Percentiles rank a stretch among this genome's conserved stretches.
These are phyloP conservation scores for Mesorhabditis sp. DNA, from an alignment of 2,888 invertebrate species.

Conservation along the genomic window DNA sequence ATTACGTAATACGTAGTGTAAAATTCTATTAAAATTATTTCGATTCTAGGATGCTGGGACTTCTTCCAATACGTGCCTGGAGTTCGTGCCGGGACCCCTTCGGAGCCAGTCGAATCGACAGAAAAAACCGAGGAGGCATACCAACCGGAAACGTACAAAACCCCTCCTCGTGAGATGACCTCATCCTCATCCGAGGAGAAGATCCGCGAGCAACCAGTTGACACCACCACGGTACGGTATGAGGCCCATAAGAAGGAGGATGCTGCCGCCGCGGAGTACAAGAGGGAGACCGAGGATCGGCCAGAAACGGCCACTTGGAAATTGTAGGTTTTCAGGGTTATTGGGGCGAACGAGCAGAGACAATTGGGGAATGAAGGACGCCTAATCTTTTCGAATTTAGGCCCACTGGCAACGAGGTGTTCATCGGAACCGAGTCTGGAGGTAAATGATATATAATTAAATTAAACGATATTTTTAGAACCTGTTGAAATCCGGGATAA, in stretches of 20 bases:
- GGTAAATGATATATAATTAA: background rate
- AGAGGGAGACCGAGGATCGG: background rate
- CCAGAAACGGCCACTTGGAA: background rate
- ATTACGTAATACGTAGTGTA: no score
- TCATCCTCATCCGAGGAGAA: background rate
- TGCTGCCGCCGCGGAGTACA: background rate
- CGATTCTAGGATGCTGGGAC: slow-evolving; percentile 2
- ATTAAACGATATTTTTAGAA: background rate
- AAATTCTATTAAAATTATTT: background rate
- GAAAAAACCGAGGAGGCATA: background rate
- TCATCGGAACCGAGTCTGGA: background rate
- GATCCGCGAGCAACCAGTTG: no score
- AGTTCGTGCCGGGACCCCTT: background rate
- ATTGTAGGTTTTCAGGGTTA: background rate
- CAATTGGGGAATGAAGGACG: background rate
- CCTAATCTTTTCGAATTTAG: background rate
- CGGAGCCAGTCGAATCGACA: background rate
- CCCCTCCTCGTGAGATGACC: no score
- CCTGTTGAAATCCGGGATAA: background rate
- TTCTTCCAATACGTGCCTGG: slow-evolving; percentile 5
- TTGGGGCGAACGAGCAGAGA: no score
- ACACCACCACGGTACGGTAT: background rate
- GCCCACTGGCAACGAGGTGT: slow-evolving; percentile 3
- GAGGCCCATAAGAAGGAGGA: background rate
- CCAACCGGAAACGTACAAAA: background rate